Base-by-base conservation (phyloP, 92 coral and sea anemone species). In the Siderastrea radians region DNA sequence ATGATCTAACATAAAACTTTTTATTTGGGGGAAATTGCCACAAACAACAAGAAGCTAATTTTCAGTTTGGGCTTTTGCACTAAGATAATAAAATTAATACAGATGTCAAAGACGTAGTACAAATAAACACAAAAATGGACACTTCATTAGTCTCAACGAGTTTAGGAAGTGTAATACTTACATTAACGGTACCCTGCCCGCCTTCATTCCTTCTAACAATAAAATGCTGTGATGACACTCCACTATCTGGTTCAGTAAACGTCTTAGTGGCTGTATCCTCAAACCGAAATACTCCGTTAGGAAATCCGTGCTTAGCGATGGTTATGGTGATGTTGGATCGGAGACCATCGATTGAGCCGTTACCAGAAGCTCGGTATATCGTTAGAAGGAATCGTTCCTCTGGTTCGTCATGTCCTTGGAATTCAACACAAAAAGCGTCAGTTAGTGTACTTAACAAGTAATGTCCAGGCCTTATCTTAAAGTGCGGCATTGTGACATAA, bases 201-300 rank as follows among this genome's bases (percentile, higher is more conserved):
- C 98, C 99, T 59, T 91, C 82, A 17, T 87, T 85, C 45, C 99
- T 68, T 65, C 84, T 85, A 63, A 98, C 97, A 7, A 94, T 77
- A 14, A 97, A 92, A 49, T 78, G 70, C 38, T 84, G 77, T 5
- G 63, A 45, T 3, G 55, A 79, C 61, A 75, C 87, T 14, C 89
- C 94, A 19, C 80, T 86, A 10, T 84, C 88, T 14, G 96, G 97
- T 77, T 96, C 98, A 52, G 79, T 76, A 47, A 94, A 84, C n/a
- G 89, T 82, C 74, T 76, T 82, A 2, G 79, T 72, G 16, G 96
- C 72, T 8, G 93, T 88, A 66, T 91, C 84, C 75, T 86, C 75
- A 93, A 98, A 95, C 55, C 82, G 83, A 78, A 98, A 98, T 66
- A 94, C 89, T 16, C 99, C 99, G 74, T 98, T 98, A 11, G 99